These are phyloP conservation scores for Anser cygnoides DNA, from an alignment of 2,113 vertebrate genomes.

Conservation along the genomic window DNA sequence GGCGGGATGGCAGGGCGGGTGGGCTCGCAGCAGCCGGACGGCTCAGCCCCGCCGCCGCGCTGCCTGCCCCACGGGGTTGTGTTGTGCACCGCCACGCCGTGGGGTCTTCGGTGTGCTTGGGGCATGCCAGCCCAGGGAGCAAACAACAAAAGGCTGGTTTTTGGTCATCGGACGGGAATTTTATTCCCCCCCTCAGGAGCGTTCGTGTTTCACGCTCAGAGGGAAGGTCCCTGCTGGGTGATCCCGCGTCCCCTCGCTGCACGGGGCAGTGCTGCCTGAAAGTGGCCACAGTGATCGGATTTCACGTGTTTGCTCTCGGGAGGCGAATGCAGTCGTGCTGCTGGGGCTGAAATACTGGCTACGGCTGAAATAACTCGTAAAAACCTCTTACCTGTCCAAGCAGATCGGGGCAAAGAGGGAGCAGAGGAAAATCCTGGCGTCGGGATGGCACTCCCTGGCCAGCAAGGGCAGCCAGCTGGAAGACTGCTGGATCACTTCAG, in stretches of 20 bases:
- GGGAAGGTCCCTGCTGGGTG: not conserved
- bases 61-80: not conserved
- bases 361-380: not conserved
- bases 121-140: not conserved
- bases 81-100: not conserved
- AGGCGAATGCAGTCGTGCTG: not conserved
- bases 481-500: slow-evolving; percentile 84
- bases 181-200: not conserved
- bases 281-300: not conserved
- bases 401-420: slow-evolving; percentile 88
- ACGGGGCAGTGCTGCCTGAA: not conserved
- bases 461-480: slow-evolving; percentile 86
- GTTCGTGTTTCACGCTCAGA: not conserved
- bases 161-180: not conserved
- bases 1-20: not conserved
- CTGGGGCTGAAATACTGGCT: not conserved
- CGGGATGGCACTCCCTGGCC: slow-evolving; percentile 83
- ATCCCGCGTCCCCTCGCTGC: not conserved
- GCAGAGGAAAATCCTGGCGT: slow-evolving; percentile 86
- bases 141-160: not conserved
- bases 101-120: not conserved
- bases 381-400: slow-evolving; percentile 81
- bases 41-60: accelerated
- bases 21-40: not conserved
- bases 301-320: accelerated